A percentile compares a stretch with the other conserved stretches of the same genome.
phyloP scores from a whole-genome alignment of 2,888 invertebrate species.

The Dolomedes plantarius region DNA sequence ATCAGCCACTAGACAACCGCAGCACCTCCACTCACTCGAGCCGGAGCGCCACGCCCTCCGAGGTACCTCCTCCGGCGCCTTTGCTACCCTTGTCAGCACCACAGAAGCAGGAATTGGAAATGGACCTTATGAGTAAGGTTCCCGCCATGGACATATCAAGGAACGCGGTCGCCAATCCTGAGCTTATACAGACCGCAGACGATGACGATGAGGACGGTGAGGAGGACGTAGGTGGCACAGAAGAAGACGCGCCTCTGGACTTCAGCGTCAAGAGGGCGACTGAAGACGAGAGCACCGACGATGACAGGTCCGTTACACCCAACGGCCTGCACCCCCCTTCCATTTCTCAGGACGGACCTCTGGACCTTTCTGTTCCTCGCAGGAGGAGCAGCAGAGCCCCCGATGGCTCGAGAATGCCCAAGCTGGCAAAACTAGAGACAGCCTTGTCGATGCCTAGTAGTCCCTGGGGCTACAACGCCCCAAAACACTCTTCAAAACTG shows the following conservation, averaged over 20 bases:
- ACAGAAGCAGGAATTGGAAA: constrained; percentile 23
- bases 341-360: constrained; percentile 81
- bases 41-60: constrained; percentile 60
- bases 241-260: constrained; percentile 78
- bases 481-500: constrained; percentile 56
- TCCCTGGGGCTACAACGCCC: constrained; percentile 71
- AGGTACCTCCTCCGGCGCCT: constrained; percentile 2
- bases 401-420: constrained; percentile 32
- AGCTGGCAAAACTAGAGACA: constrained; percentile 59
- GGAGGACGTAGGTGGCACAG: constrained; percentile 44
- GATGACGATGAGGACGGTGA: constrained; percentile 63
- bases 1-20: constrained; percentile 31
- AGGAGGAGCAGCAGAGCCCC: constrained; percentile 15
- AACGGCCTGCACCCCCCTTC: constrained; percentile 83
- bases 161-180: constrained; percentile 62
- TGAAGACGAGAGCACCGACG: constrained; percentile 50
- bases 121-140: constrained; percentile 45
- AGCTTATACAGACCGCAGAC: constrained; percentile 50
- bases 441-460: constrained; percentile 62
- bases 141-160: constrained; percentile 74
- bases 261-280: constrained; percentile 84
- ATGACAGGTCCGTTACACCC: constrained; percentile 51
- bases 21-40: constrained; percentile 51
- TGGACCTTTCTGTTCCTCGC: constrained; percentile 85
- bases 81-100: constrained; percentile 28